phyloP scores from a whole-genome alignment of 2,888 invertebrate genomes.

The Abrostola triplasia region DNA sequence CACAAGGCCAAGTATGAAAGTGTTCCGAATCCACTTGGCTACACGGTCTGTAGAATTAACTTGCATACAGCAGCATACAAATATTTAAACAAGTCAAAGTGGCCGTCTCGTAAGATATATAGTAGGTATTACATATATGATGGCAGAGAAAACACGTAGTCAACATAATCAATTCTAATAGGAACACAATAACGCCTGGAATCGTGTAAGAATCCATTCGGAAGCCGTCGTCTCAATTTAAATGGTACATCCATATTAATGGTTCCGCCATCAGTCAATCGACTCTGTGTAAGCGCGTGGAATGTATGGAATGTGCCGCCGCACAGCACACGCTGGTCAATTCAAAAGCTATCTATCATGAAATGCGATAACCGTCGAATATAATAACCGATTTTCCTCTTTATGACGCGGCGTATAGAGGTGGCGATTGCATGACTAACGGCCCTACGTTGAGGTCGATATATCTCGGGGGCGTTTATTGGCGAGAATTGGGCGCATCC shows the following conservation, averaged over 20 bases:
- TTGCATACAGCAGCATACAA: conserved; percentile 19
- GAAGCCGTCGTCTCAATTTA: conserved; percentile 60
- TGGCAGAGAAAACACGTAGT: conserved; percentile 3
- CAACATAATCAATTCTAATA: conserved; percentile 18
- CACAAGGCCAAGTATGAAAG: conserved; percentile 35
- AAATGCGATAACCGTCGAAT: conserved; percentile 67
- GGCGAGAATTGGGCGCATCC: conserved; percentile 88
- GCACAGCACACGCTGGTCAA: conserved; percentile 75
- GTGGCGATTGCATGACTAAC: conserved; percentile 72
- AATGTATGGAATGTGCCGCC: conserved; percentile 72
- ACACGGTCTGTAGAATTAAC: conserved; percentile 33
- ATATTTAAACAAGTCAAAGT: background rate
- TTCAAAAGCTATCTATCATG: conserved; percentile 70
- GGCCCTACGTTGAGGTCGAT: conserved; percentile 74
- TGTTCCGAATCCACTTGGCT: conserved; percentile 34
- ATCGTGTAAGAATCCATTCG: conserved; percentile 60
- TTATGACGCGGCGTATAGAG: conserved; percentile 70
- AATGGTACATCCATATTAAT: conserved; percentile 68
- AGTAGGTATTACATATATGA: conserved; percentile 1
- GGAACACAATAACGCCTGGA: conserved; percentile 43
- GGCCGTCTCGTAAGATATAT: background rate
- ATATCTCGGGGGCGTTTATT: conserved; percentile 85
- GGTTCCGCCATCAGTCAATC: conserved; percentile 69
- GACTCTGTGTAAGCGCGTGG: conserved; percentile 68
- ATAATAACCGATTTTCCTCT: conserved; percentile 73